Percentiles rank a stretch among this genome's conserved stretches.
Evolutionary conservation across 2,888 invertebrate genomes (phyloP).

Genomic region (Drosophila kanekoi): DNA sequence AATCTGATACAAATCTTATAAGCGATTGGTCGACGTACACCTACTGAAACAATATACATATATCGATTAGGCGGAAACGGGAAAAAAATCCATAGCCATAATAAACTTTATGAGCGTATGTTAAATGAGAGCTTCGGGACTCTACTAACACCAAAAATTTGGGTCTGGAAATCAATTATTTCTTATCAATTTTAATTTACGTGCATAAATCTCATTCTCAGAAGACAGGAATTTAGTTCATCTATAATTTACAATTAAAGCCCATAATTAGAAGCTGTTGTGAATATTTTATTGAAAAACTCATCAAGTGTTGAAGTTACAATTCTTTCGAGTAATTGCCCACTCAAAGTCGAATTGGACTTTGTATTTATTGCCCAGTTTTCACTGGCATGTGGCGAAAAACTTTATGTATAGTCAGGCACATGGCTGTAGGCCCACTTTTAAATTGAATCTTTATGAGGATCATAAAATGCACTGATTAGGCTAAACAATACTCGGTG

Average conservation of each 20-base stretch:
- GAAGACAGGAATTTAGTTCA: background rate
- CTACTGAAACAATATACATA: too few species aligned
- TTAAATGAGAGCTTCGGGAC: background rate
- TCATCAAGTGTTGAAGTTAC: constrained; percentile 21
- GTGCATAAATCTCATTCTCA: too few species aligned
- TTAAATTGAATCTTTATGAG: constrained; percentile 36
- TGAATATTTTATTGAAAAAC: constrained; percentile 15
- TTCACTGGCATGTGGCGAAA: constrained; percentile 12
- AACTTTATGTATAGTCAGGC: constrained; percentile 13
- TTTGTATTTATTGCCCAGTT: constrained; percentile 4
- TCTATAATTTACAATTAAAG: background rate
- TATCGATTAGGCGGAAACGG: background rate
- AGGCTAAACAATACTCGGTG: background rate
- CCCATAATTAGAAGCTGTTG: background rate
- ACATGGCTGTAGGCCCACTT: background rate
- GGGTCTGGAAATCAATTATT: background rate
- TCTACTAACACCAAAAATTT: too few species aligned
- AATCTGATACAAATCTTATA: too few species aligned
- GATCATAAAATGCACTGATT: constrained; percentile 29
- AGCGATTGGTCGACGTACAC: too few species aligned
- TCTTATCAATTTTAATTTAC: background rate
- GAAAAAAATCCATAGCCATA: too few species aligned
- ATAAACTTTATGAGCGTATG: background rate
- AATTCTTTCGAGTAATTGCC: constrained; percentile 20
- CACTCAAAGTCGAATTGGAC: constrained; percentile 11